Base-by-base conservation (phyloP, 2,888 invertebrate genomes). In the Cosmia trapezina region DNA sequence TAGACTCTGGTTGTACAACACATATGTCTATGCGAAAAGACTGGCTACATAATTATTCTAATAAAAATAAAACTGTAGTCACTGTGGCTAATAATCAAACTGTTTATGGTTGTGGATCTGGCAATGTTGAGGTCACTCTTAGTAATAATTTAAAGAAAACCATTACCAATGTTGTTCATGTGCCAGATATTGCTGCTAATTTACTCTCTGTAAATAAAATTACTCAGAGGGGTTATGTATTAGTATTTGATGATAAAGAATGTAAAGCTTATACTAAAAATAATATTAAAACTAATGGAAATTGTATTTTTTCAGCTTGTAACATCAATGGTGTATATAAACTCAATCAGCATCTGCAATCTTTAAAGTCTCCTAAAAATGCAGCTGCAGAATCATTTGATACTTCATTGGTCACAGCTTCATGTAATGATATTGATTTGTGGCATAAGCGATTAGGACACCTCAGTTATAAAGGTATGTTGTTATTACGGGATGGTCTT, bases 1-100 rank as follows among this genome's bases (percentile, higher is more conserved):
- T 57, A 37, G 56, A 60, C 41, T 60, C 59, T 33, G 56, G 56
- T 57, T 33, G 56, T 33, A 57, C 56, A 57, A 57, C 56, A 57
- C 56, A 57, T 57, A 57, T 57, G 56, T 33, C 56, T 9, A 33
- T 57, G 56, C 33, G 33, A 33, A 59, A 37, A 37, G 37, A 37
- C 37, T 37, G 37, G 37, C 37, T 37, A 37, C 37, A 37, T 37
- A 37, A 37, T 6, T 37, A 37, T 37, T 37, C 37, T 37, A 5
- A 37, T 37, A 37, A 37, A 37, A 37, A 37, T 37, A 37, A 37
- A 37, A 37, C 37, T 37, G 37, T 37, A 37, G 37, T 37, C 37
- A 37, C 37, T 6, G 6, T 37, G 4, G 37, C 37, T 4, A 37
- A 37, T 37, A 37, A 37, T 59, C 37, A 37, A 37, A 59, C 19